Base-by-base conservation (phyloP, 2,888 invertebrate genomes). In the Melanargia galathea region DNA sequence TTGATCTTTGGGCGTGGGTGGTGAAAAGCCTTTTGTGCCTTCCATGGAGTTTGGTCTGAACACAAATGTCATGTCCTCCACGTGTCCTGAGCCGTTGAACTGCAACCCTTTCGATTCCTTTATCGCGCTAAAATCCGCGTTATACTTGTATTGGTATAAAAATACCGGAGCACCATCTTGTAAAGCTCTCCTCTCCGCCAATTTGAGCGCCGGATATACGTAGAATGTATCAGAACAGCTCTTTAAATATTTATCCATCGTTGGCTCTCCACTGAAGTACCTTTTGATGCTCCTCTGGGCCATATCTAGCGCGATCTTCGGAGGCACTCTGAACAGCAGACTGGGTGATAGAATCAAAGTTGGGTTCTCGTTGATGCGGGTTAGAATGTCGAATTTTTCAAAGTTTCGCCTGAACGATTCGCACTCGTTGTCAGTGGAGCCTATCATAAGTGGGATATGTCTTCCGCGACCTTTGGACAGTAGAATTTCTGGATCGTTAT, bases 21-120 rank as follows among this genome's bases (percentile, higher is more conserved):
- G 71, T 13, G 64, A 66, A 13, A 76, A 71, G 0, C 65, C 61
- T 8, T 73, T 68, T 1, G 63, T 38, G 0, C 70, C 72, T 26
- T 80, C 63, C 59, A 81, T 70, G 1, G 83, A 80, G 70, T 86
- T 86, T 1, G 77, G 75, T 56, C 76, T 78, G 68, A 94, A 93
- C 10, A 93, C 72, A 67, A 92, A 93, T 0, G 92, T 92, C 74
- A 93, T 71, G 74, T 94, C 94, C 71, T 94, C 93, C 1, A 92
- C 86, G 66, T 94, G 94, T n/a, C 90, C 92, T 4, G 92, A 92
- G 8, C 93, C 93, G 0, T 81, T 78, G 45, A 89, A 83, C 0
- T 82, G 76, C 20, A 88, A 67, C 63, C 82, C 81, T 7, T 69
- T 72, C 0, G 74, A 75, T 40, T 88, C 78, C 71, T 92, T 92